Evolutionary conservation across 2,113 vertebrate genomes (phyloP).

Genomic region (Oceanodroma tethys): DNA sequence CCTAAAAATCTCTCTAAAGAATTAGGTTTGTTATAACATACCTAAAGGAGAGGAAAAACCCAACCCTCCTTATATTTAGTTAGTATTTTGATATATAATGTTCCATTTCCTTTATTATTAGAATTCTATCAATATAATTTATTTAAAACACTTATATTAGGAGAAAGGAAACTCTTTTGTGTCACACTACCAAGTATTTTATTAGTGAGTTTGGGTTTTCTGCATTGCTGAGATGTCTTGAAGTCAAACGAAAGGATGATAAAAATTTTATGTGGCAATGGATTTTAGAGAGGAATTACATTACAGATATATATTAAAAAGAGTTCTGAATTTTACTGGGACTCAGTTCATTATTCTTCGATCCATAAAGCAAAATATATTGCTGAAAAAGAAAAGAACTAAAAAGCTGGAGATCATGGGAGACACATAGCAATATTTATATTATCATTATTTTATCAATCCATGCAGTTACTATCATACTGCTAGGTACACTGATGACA

Average conservation of each 20-base stretch:
- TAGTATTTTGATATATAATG: background rate
- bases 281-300: background rate
- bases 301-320: background rate
- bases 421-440: background rate
- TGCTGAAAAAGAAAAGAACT: background rate
- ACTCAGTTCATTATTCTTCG: background rate
- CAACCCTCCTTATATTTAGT: background rate
- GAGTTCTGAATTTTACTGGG: background rate
- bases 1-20: background rate
- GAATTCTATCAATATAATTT: background rate
- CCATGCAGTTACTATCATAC: background rate
- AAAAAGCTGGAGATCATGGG: background rate
- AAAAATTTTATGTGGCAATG: background rate
- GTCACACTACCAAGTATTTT: background rate
- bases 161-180: background rate
- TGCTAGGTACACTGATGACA: background rate
- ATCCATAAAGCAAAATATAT: background rate
- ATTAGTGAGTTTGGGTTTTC: background rate
- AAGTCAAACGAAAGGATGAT: background rate
- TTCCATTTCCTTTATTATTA: background rate
- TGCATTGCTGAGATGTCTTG: background rate
- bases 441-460: background rate
- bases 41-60: background rate
- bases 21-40: background rate
- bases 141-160: background rate